Evolutionary conservation across 2,113 vertebrate genomes (phyloP).

Genomic region (Rhinolophus ferrumequinum): DNA sequence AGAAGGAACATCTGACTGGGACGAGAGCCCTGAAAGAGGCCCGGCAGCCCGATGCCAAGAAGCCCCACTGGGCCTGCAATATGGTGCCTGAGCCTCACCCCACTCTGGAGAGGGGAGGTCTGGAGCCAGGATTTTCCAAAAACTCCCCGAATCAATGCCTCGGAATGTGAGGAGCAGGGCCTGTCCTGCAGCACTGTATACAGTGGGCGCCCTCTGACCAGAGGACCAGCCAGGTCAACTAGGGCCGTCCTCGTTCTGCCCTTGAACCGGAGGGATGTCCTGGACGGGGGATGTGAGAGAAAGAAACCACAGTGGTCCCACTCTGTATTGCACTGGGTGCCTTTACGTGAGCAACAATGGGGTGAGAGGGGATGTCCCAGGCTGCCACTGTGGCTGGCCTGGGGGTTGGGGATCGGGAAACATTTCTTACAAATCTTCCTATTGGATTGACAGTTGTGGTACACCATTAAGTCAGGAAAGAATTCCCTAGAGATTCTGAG

Average conservation of each 20-base stretch:
- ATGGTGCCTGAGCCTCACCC: neutral
- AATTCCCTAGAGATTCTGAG: neutral
- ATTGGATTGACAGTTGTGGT: accelerated
- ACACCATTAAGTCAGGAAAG: neutral
- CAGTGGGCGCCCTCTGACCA: neutral
- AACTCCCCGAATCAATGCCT: neutral
- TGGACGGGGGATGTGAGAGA: neutral
- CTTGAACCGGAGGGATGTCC: neutral
- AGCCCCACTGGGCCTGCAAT: neutral
- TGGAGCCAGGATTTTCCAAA: neutral
- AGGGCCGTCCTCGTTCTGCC: neutral
- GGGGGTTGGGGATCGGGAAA: accelerated
- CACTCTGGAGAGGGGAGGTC: neutral
- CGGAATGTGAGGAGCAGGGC: too few relatives aligned
- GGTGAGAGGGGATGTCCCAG: neutral
- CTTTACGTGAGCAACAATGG: neutral
- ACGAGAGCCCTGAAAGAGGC: neutral
- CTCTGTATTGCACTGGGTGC: too few relatives aligned
- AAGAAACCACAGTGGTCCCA: neutral
- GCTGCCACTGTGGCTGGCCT: neutral
- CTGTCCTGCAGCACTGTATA: neutral
- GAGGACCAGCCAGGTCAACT: neutral
- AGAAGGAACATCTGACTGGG: neutral
- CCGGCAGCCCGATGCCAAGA: neutral
- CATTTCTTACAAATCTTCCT: neutral